Conservation (phyloP, 2,797 vertebrate genomes). For the Darevskia nairensis region DNA sequence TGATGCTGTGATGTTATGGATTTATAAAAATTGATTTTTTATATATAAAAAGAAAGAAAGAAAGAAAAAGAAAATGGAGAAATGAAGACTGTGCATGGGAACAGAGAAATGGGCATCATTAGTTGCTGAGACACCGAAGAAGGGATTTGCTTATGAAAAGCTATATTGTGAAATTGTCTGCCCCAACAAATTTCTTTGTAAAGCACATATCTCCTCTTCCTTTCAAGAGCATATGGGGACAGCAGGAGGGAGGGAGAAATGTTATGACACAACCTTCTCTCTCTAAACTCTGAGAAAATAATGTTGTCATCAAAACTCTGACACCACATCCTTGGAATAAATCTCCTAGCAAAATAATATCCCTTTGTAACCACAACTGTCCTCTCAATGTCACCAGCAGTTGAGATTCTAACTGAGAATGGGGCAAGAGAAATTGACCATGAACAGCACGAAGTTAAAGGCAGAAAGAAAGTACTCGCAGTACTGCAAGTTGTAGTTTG, state of each 20-base stretch:
- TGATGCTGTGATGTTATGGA: not conserved
- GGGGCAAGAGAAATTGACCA: not conserved
- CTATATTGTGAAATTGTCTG: not conserved
- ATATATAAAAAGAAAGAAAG: no score
- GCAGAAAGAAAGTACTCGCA: no score
- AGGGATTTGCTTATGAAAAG: not conserved
- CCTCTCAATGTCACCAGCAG: no score
- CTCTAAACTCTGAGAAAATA: no score
- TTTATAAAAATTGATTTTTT: no score
- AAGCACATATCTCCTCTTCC: not conserved
- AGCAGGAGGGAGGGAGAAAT: not conserved
- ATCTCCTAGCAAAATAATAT: not conserved
- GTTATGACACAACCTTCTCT: not conserved
- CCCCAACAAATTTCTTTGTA: not conserved
- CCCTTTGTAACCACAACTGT: not conserved
- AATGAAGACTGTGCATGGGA: not conserved
- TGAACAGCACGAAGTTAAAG: no score
- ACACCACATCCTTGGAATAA: not conserved
- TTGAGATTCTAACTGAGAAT: not conserved
- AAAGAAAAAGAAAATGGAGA: no score
- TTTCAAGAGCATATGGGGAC: not conserved
- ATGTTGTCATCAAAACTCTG: not conserved
- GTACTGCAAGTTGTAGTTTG: no score
- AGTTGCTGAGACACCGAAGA: not conserved
- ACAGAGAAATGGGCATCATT: not conserved